Percentiles rank a stretch among this genome's conserved stretches.
Conservation (phyloP, 2,888 invertebrate species). For the Sussaba pulchella region DNA sequence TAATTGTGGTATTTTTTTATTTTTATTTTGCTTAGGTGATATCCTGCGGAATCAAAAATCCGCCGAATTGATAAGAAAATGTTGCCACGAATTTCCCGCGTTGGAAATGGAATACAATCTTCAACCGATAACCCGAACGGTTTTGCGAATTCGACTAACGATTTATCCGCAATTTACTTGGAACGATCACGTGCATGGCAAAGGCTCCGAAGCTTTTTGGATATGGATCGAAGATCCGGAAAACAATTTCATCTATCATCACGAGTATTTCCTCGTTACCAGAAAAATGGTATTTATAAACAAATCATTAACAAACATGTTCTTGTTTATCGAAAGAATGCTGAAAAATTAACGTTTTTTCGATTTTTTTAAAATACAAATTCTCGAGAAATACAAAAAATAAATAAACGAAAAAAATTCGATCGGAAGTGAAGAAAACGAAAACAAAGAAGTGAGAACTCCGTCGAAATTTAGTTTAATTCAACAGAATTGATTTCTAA, state of each 20-base stretch:
- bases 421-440: too few relatives aligned
- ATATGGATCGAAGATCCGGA: constrained; percentile 99
- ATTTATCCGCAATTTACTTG: constrained; percentile 92
- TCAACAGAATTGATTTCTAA: too few relatives aligned
- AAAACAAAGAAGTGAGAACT: too few relatives aligned
- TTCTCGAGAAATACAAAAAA: neutral
- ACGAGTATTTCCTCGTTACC: constrained; percentile 94
- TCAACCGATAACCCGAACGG: constrained; percentile 98
- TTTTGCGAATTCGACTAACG: constrained; percentile 92
- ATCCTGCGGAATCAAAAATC: constrained; percentile 91
- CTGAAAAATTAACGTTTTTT: too few relatives aligned
- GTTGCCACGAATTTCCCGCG: constrained; percentile 93
- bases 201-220: constrained; percentile 96
- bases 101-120: constrained; percentile 93
- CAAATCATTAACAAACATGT: neutral
- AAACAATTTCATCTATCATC: constrained; percentile 97
- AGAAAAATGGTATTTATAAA: constrained; percentile 88
- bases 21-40: constrained; percentile 85
- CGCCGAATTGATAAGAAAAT: constrained; percentile 92
- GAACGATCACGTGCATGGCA: constrained; percentile 96
- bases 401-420: neutral
- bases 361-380: too few relatives aligned
- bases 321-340: neutral
- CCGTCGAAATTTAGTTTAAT: too few relatives aligned
- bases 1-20: too few relatives aligned